Conservation (phyloP, 2,888 invertebrate species). For the Caenorhabditis drosophilae region DNA sequence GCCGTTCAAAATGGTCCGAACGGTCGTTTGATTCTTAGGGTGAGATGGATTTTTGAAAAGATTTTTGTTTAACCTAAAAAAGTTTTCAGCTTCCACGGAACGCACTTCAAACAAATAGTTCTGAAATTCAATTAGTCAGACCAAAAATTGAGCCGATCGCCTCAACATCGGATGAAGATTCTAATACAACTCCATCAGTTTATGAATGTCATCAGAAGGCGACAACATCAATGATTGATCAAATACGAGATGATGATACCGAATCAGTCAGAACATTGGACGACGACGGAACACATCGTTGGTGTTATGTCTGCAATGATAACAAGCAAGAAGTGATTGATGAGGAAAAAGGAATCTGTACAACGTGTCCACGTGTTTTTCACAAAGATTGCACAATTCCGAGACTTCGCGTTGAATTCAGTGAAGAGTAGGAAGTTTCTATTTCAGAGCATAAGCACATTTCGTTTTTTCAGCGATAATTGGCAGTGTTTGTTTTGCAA, state of each 20-base stretch:
- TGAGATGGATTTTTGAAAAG: neutral
- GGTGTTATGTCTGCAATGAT: conserved; percentile 4
- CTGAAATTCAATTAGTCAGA: neutral
- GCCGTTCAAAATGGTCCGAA: neutral
- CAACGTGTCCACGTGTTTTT: conserved; percentile 3
- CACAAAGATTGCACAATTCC: conserved; percentile 2
- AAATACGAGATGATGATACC: neutral
- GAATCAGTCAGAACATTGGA: conserved; percentile 2
- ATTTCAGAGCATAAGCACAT: neutral
- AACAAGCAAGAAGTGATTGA: neutral
- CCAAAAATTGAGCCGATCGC: neutral
- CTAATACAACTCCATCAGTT: neutral
- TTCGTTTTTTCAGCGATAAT: neutral
- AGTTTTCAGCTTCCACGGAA: neutral
- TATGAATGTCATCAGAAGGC: neutral
- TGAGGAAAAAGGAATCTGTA: conserved; percentile 4
- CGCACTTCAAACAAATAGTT: neutral
- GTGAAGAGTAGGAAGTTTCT: conserved; percentile 1
- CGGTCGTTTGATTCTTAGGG: conserved; percentile 1
- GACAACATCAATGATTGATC: neutral
- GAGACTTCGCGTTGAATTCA: neutral
- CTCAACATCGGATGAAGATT: neutral
- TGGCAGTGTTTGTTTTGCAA: conserved; percentile 3
- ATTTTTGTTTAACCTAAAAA: neutral
- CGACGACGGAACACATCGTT: neutral